phyloP scores from a whole-genome alignment of 2,797 vertebrate species.

The Macrochelys suwanniensis region DNA sequence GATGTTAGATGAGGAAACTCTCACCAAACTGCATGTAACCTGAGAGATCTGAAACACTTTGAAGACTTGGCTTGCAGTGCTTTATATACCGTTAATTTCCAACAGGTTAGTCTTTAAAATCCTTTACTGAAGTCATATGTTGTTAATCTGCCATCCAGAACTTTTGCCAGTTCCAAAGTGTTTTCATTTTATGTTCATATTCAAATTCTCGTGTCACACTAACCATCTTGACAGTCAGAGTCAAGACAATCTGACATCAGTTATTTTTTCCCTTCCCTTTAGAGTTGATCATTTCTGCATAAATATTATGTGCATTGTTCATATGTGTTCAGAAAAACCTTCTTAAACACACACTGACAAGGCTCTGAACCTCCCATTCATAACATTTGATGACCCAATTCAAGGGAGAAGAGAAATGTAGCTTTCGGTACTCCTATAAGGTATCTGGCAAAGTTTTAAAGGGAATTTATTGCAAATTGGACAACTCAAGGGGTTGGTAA shows the following conservation, averaged over 20 bases:
- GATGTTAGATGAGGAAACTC: background rate
- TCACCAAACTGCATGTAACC: background rate
- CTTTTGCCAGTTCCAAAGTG: conserved; percentile 23
- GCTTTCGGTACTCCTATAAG: background rate
- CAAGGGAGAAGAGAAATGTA: background rate
- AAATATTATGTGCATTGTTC: background rate
- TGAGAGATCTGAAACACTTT: background rate
- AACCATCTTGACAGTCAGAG: background rate
- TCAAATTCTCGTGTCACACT: background rate
- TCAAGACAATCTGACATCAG: background rate
- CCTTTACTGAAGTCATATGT: background rate
- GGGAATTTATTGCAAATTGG: background rate
- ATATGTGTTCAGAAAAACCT: background rate
- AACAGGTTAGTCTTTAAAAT: conserved; percentile 31
- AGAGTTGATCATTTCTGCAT: background rate
- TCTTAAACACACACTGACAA: background rate
- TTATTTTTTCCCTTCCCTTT: background rate
- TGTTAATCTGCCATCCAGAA: conserved; percentile 35
- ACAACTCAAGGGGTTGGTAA: background rate
- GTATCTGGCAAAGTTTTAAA: background rate
- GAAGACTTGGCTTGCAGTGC: background rate
- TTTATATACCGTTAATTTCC: conserved; percentile 46
- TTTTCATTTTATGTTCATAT: background rate
- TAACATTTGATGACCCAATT: background rate
- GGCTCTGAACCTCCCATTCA: background rate